Base-by-base conservation (phyloP, 2,797 vertebrate genomes). In the Diceros bicornis region DNA sequence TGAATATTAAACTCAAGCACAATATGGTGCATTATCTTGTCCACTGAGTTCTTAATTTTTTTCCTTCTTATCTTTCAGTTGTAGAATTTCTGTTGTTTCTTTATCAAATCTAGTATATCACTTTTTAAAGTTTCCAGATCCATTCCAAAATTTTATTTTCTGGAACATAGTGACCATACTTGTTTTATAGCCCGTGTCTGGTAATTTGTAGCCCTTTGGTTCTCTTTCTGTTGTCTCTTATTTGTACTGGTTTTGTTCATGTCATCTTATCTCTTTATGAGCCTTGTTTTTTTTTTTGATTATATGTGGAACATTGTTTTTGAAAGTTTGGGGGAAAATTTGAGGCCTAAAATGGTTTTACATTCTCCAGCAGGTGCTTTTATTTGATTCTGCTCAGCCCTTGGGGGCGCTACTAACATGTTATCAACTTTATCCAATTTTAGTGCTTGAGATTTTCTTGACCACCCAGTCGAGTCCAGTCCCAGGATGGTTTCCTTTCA, bases 391-490 rank as follows among this genome's bases (percentile, higher is more conserved):
- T 74, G 20, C 16, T 86, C 41, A 27, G 32, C 12, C 20, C 23
- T 37, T 66, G 57, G 6, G 16, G 57, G 23, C 25, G 50, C 69
- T 75, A 23, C 37, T 84, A 66, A 44, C 11, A 59, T 55, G 20
- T 8, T 14, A 52, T 78, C 11, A 23, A 20, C 20, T 75, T 87
- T 59, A 86, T 75, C 27, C 25, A 91, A 2, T 82, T 81, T 95
- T 41, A 93, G 41, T 90, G 59, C 52, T 74, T 69, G 52, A 77
- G 34, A 11, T 82, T 93, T 86, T 93, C 50, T 52, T 85, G 64
- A 37, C 13, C n/a, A n/a, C 64, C 11, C 64, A 47, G 34, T 44
- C 27, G 32, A 71, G 44, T 64, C 72, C 32, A 64, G 64, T 32
- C 29, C 52, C 77, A 79, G n/a, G 25, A 47, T 44, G 34, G 55